A percentile compares a stretch with the other conserved stretches of the same genome.
These are phyloP conservation scores for Otis tarda DNA, from an alignment of 2,113 vertebrate species.

Conservation along the genomic window DNA sequence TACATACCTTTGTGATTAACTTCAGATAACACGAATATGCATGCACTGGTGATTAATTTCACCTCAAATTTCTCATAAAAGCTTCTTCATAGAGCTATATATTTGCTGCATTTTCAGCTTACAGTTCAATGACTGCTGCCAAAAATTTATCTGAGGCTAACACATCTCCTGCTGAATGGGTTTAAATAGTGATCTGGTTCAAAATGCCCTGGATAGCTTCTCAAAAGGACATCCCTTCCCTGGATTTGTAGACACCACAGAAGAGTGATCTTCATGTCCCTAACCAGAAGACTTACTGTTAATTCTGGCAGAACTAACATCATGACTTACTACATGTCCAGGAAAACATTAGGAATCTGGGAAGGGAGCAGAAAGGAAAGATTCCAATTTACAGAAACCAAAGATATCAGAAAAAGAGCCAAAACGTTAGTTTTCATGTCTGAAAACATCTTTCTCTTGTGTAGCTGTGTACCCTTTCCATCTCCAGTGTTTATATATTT, in stretches of 20 bases:
- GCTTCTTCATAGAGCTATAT: not conserved
- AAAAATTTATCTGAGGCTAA: constrained; percentile 18
- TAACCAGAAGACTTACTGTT: not conserved
- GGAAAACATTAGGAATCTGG: not conserved
- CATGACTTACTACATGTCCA: not conserved
- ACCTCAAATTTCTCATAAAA: not conserved
- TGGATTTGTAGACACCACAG: not conserved
- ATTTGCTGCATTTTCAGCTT: constrained; percentile 19
- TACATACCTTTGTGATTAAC: not conserved
- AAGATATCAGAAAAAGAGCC: not conserved
- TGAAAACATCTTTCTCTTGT: not conserved
- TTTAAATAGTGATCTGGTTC: constrained; percentile 7
- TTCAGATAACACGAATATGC: not conserved
- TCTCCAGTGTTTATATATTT: not conserved
- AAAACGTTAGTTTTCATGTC: not conserved
- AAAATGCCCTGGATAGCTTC: not conserved
- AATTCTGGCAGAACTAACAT: not conserved
- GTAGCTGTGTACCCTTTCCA: not conserved
- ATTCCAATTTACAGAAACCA: not conserved
- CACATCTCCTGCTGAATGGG: not conserved
- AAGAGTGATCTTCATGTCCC: not conserved
- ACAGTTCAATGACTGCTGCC: not conserved
- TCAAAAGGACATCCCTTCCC: not conserved
- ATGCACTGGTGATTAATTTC: not conserved
- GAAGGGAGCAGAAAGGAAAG: not conserved